phyloP scores from a whole-genome alignment of 2,113 vertebrate genomes.

The Butastur rufipennis region DNA sequence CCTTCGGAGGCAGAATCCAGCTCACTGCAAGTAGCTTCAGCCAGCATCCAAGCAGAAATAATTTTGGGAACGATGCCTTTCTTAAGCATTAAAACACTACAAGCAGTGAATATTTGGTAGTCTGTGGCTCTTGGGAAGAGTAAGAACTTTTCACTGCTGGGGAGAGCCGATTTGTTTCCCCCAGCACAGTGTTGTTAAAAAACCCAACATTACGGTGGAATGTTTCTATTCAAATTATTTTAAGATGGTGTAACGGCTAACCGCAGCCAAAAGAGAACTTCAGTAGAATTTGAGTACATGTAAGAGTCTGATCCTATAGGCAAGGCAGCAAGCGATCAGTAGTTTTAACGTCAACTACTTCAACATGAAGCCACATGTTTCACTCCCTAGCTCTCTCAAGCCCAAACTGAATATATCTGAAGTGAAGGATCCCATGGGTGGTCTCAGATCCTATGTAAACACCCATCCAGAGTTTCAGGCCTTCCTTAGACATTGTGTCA shows the following conservation, averaged over 20 bases:
- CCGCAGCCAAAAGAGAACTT: not conserved
- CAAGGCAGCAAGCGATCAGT: too few species aligned
- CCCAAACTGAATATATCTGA: not conserved
- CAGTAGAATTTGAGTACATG: too few species aligned
- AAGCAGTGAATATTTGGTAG: rapidly evolving
- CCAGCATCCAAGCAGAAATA: not conserved
- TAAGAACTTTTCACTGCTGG: not conserved
- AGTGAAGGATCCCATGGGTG: not conserved
- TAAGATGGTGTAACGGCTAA: not conserved
- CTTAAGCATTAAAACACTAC: not conserved
- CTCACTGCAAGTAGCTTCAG: not conserved
- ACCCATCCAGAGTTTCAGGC: not conserved
- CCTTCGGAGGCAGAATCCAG: not conserved
- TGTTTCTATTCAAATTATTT: not conserved
- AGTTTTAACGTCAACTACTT: not conserved
- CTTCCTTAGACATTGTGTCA: rapidly evolving
- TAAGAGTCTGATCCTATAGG: not conserved
- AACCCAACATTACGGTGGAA: not conserved
- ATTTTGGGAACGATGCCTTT: not conserved
- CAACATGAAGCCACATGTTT: rapidly evolving
- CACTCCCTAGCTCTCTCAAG: not conserved
- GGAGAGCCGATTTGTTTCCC: not conserved
- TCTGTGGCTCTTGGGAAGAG: not conserved
- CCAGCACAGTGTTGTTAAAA: not conserved
- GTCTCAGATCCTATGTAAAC: not conserved